Percentiles rank a stretch among this genome's conserved stretches.
These are phyloP conservation scores for Fulica atra DNA, from an alignment of 2,113 vertebrate species.

Conservation along the genomic window DNA sequence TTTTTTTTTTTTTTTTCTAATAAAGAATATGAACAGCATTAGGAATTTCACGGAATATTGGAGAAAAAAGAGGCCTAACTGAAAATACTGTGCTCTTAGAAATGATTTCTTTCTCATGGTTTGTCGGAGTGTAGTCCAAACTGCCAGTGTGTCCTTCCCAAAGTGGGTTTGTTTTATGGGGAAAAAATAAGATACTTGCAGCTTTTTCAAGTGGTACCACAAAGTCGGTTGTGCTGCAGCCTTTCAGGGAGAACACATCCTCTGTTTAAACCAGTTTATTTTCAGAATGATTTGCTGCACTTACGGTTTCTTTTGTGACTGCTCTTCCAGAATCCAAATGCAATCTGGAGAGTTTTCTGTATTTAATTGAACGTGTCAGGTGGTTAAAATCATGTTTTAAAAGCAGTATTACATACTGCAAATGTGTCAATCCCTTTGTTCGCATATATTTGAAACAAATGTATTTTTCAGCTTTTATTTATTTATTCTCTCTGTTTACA, in stretches of 20 bases:
- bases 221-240: not conserved
- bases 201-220: not conserved
- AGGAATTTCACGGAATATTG: not conserved
- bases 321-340: constrained; percentile 20
- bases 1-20: not conserved
- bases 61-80: not conserved
- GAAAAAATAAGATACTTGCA: not conserved
- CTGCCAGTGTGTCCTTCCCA: not conserved
- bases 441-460: not conserved
- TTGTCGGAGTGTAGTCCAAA: not conserved
- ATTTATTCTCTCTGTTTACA: constrained; percentile 2
- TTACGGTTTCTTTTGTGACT: constrained; percentile 23
- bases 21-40: not conserved
- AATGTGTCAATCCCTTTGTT: not conserved
- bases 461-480: constrained; percentile 9
- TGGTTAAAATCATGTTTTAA: constrained; percentile 22
- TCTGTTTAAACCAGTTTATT: not conserved
- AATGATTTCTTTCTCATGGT: not conserved
- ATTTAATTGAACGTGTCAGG: constrained; percentile 1
- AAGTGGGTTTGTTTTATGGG: not conserved
- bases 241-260: not conserved
- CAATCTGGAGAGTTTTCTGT: not conserved
- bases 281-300: constrained; percentile 24
- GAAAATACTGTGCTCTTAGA: not conserved
- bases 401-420: not conserved